Base-by-base conservation (phyloP, 2,888 invertebrate genomes). In the Sarcophaga caerulescens region DNA sequence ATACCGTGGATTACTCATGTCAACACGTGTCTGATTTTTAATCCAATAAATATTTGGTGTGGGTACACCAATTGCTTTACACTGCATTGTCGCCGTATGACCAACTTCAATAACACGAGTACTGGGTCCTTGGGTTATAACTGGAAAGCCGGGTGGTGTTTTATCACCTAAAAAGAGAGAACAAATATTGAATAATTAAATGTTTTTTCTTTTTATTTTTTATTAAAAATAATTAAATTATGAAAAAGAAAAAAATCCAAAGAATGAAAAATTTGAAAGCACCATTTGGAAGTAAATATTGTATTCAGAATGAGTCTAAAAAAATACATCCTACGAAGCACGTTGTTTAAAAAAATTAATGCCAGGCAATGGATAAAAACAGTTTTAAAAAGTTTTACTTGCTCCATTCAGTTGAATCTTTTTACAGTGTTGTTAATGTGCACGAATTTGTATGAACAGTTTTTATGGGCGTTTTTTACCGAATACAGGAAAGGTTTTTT, bases 31-130 rank as follows among this genome's bases (percentile, higher is more conserved):
- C 92, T 96, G 96, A 94, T 99, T 98, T 93, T 98, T 97, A 88
- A 99, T 95, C 99, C 99, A 99, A 89, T 97, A 96, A 90, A 99
- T 97, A 90, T 94, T 95, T 6, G 97, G 96, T 52, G 96, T 94
- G 4, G 98, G 98, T 91, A 95, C 96, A 77, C 99, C 99, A 65
- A 95, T 95, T 59, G 98, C 99, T 87, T 96, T 95, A 94, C 99
- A 99, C 65, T 96, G 96, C 90, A 99, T 95, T 35, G 97, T 95
- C 17, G 98, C 97, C 66, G 96, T 97, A 93, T 98, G 97, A 21
- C 98, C 98, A 88, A 98, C 98, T 94, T 99, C 99, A 75, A 99
- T 99, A 77, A 98, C 99, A 94, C 98, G 97, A 82, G 98, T 96
- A 86, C 95, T 96, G 0, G 99, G 98, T 63, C 97, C 96, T 90